A percentile compares a stretch with the other conserved stretches of the same genome.
phyloP scores from a whole-genome alignment of 2,888 invertebrate species.

The Cabera pusaria region DNA sequence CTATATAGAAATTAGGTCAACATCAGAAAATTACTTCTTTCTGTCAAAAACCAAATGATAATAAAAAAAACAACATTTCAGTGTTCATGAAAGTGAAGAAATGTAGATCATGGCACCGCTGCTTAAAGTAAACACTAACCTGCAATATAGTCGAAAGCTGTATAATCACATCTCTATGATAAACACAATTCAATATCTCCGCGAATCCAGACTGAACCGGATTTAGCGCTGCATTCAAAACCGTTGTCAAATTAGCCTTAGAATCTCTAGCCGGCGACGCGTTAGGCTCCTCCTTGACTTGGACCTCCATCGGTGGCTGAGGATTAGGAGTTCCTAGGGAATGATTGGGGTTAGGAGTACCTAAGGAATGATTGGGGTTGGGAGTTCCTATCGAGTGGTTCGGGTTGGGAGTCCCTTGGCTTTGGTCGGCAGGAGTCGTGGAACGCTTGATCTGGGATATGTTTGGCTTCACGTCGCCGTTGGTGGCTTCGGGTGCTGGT shows the following conservation, averaged over 20 bases:
- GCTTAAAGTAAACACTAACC: no score
- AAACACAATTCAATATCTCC: slow-evolving; percentile 94
- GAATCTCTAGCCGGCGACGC: slow-evolving; percentile 60
- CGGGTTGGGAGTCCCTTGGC: slow-evolving; percentile 70
- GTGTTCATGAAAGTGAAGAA: no score
- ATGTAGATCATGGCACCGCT: no score
- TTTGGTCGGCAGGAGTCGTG: slow-evolving; percentile 67
- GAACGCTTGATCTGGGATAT: slow-evolving; percentile 75
- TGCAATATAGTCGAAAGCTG: slow-evolving; percentile 91
- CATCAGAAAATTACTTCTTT: no score
- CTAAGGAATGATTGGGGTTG: slow-evolving; percentile 66
- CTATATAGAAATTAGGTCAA: no score
- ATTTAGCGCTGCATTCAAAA: slow-evolving; percentile 72
- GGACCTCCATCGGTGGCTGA: slow-evolving; percentile 63
- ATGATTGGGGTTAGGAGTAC: slow-evolving; percentile 64
- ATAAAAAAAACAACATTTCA: no score
- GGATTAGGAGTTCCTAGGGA: slow-evolving; percentile 60
- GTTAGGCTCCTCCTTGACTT: slow-evolving; percentile 64
- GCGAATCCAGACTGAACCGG: slow-evolving; percentile 88
- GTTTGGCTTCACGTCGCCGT: slow-evolving; percentile 69
- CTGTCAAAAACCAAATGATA: no score
- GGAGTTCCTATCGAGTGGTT: slow-evolving; percentile 71
- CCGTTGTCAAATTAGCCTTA: slow-evolving; percentile 57
- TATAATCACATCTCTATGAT: slow-evolving; percentile 94
- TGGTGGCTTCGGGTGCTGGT: slow-evolving; percentile 57